Evolutionary conservation across 2,113 vertebrate genomes (phyloP).

Genomic region (Octodon degus): DNA sequence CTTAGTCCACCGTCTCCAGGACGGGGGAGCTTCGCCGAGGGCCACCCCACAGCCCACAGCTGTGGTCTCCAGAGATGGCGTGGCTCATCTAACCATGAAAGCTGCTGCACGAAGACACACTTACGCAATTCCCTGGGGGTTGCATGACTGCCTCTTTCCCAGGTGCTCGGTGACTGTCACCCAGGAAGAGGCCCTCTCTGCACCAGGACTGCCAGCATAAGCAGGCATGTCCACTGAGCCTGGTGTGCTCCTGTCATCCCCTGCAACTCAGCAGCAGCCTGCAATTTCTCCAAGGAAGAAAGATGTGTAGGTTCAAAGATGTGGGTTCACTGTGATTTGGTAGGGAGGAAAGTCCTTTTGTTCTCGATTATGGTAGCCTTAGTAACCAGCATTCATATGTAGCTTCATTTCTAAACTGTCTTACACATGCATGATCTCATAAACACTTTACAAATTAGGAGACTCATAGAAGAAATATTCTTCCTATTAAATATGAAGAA

Average conservation of each 20-base stretch:
- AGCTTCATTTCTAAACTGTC: neutral
- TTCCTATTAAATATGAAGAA: constrained; percentile 20
- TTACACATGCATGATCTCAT: neutral
- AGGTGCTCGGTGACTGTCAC: neutral
- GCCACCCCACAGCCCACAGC: neutral
- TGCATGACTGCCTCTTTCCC: accelerated
- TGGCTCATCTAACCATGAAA: neutral
- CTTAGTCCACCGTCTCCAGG: neutral
- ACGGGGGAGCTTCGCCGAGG: too few relatives aligned
- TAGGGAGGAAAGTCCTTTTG: neutral
- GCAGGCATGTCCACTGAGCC: neutral
- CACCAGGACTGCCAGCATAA: neutral
- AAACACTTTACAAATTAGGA: neutral
- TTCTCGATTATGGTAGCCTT: neutral
- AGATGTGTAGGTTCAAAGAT: neutral
- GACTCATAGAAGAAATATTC: neutral
- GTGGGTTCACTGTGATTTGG: neutral
- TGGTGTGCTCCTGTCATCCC: too few relatives aligned
- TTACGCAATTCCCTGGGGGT: neutral
- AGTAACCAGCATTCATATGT: neutral
- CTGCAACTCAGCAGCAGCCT: accelerated
- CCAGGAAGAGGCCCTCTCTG: neutral
- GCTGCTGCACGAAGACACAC: neutral
- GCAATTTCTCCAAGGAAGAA: neutral
- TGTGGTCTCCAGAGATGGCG: neutral